Base-by-base conservation (phyloP, 2,113 vertebrate genomes). In the Tragelaphus strepsiceros region DNA sequence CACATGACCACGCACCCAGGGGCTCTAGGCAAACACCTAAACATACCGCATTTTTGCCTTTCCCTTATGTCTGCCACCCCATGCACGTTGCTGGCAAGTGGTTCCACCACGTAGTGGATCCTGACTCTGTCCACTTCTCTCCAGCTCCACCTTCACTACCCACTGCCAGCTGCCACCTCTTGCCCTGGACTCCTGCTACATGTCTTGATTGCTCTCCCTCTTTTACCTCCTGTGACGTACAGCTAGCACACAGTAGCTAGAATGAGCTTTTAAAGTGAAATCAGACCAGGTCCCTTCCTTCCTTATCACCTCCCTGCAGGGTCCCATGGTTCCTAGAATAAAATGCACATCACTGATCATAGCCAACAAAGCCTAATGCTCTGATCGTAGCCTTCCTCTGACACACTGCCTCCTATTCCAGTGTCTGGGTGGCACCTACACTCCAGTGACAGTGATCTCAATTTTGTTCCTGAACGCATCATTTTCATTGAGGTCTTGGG, bases 391-490 rank as follows among this genome's bases (percentile, higher is more conserved):
- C 53, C 56, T 94, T 67, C 56, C 32, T 88, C 71, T 84, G 32
- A 58, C 16, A 84, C 11, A 46, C 49, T 49, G 22, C 82, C 43
- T 90, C 21, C 39, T 88, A 35, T 43, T 84, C 32, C 35, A 81
- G 81, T 54, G 51, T 85, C 30, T 81, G 24, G 39, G 13, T n/a
- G 6, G 26, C n/a, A 61, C 51, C 32, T n/a, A 56, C 2, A 5
- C 15, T 59, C 7, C 7, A 94, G 49, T 43, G 54, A 81, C 71
- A 67, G 5, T 51, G 64, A 95, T 32, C 19, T 78, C 30, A 86
- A 58, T 94, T 94, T 71, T 88, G 53, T 53, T 81, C 61, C 88
- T 90, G 85, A 85, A 67, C 16, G 49, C n/a, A 49, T 5, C 59
- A 84, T n/a, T 51, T 24, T 92, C 53, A 21, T 0, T 19, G 59